Conservation (phyloP, 2,113 vertebrate genomes). For the Tetraodon nigroviridis region DNA sequence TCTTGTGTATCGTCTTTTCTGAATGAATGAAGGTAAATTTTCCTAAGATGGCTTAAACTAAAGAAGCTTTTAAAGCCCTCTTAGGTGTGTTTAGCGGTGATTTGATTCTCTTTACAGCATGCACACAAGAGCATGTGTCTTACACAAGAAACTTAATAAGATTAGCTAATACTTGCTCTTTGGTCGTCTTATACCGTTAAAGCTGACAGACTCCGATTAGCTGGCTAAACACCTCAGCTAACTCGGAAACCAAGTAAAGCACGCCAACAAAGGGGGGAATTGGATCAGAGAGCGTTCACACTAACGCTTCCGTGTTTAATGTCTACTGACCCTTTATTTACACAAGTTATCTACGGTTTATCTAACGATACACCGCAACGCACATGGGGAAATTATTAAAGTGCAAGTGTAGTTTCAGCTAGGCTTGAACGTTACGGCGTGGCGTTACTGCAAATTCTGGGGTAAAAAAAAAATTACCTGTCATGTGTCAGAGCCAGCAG, state of each 20-base stretch:
- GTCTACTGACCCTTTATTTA: not conserved
- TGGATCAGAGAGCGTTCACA: not conserved
- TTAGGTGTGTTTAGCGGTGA: not conserved
- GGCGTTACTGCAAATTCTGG: not conserved
- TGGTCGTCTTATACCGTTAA: not conserved
- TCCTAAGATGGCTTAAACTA: constrained; percentile 6
- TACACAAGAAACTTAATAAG: not conserved
- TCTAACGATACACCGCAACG: constrained; percentile 23
- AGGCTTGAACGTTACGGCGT: not conserved
- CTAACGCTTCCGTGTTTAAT: not conserved
- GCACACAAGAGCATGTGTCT: not conserved
- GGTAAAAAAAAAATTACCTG: constrained; percentile 43
- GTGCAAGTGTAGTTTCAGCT: constrained; percentile 17
- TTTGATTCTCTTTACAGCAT: not conserved
- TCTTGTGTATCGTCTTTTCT: constrained; percentile 22
- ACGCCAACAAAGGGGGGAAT: not conserved
- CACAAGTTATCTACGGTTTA: constrained; percentile 6
- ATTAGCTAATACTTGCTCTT: constrained; percentile 2
- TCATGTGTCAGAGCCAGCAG: constrained; percentile 40
- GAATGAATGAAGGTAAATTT: constrained; percentile 12
- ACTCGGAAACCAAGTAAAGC: constrained; percentile 28
- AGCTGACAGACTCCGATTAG: constrained; percentile 16
- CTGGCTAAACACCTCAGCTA: constrained; percentile 33
- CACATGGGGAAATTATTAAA: constrained; percentile 1
- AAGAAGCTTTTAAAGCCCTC: not conserved